Base-by-base conservation (phyloP, 2,888 invertebrate genomes). In the Labia minor region DNA sequence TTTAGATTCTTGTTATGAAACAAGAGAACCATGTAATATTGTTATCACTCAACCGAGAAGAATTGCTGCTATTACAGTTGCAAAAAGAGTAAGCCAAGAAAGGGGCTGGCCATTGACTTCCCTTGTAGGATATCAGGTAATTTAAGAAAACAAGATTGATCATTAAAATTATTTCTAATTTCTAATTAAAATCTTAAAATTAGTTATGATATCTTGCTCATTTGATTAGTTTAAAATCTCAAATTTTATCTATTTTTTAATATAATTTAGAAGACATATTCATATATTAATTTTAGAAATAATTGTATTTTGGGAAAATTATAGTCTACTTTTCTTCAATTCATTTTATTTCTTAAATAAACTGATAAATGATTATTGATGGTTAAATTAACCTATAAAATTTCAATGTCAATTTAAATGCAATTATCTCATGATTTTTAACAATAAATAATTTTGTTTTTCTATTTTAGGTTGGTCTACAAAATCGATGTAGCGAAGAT, bases 31-130 rank as follows among this genome's bases (percentile, higher is more conserved):
- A 64, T 94, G 94, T 74, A 95, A 92, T 76, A 93, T 97, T 70
- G 80, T 90, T 62, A 92, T 96, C 0, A 97, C 97, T 0, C 96
- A 97, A 75, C 97, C 97, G 0, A 83, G 97, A 67, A 85, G 92
- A 73, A 93, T 98, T 72, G 97, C 96, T 6, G 95, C 97, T 14
- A 88, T 91, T 65, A 92, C 92, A 72, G 88, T 97, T 67, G 90
- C 96, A 0, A 85, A 83, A 71, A 81, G 95, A 71, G 95, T 97
- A 1, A 87, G 90, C 69, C 79, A 85, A 14, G 95, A 96, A 77
- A 81, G 95, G 68, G 83, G 85, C 1, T 95, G 95, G 93, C 80
- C 85, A 66, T 74, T 91, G 4, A 93, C 95, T 1, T 85, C 85
- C 1, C 76, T 95, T 62, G 91, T 95, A 74, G 95, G 95, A 1